Conservation (phyloP, 2,113 vertebrate genomes). For the Ochotona curzoniae region DNA sequence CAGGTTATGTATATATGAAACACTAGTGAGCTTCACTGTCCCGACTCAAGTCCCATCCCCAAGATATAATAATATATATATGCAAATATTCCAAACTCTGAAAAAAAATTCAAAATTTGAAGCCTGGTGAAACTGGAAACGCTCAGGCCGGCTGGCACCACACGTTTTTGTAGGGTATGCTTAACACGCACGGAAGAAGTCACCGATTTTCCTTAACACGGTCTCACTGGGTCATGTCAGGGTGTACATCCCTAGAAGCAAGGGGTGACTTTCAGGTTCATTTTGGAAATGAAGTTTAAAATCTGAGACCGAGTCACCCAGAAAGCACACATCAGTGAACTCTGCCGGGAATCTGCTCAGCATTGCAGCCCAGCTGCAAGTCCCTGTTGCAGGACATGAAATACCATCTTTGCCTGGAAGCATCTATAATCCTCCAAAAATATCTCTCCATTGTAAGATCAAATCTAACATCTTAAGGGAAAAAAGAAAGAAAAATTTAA, state of each 20-base stretch:
- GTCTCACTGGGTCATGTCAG: not conserved
- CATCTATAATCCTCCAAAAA: constrained; percentile 47
- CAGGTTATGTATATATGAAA: not conserved
- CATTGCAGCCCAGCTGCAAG: not conserved
- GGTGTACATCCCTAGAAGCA: not conserved
- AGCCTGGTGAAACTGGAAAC: not conserved
- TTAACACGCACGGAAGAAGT: not conserved
- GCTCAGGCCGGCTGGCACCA: not conserved
- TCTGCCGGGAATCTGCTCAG: not conserved
- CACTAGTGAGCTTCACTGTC: not conserved
- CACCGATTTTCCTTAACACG: not conserved
- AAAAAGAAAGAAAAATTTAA: constrained; percentile 49
- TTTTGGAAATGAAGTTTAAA: constrained; percentile 33
- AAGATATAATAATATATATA: not conserved
- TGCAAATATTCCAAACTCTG: not conserved
- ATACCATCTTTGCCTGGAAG: constrained; percentile 33
- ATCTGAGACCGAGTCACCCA: constrained; percentile 6
- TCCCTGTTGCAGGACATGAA: not conserved
- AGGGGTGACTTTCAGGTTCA: not conserved
- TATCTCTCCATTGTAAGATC: constrained; percentile 31
- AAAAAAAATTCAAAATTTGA: not conserved
- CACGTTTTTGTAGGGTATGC: not conserved
- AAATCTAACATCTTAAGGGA: constrained; percentile 56
- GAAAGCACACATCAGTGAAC: not conserved
- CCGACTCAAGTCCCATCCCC: not conserved